Percentiles rank a stretch among this genome's conserved stretches.
phyloP scores from a whole-genome alignment of 1,140 invertebrate genomes.

The Agraylea sexmaculata region DNA sequence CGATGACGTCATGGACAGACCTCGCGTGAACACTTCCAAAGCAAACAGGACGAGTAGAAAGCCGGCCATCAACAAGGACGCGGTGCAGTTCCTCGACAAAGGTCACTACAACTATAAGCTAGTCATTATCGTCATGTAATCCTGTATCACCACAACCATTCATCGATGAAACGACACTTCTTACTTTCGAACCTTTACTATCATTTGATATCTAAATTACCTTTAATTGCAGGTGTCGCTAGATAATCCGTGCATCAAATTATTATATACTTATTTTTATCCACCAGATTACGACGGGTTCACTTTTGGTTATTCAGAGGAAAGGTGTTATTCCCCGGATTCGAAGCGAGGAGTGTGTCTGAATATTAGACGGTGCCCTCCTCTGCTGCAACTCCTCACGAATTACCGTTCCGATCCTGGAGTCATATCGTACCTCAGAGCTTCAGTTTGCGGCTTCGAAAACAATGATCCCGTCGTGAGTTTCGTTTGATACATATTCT shows the following conservation, averaged over 20 bases:
- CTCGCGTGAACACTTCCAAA: not conserved
- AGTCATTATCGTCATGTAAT: no score
- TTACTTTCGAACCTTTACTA: no score
- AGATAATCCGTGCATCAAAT: no score
- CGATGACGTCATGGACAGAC: not conserved
- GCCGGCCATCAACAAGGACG: conserved; percentile 10
- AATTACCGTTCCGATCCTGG: conserved; percentile 10
- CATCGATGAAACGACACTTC: no score
- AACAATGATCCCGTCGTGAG: conserved; percentile 17
- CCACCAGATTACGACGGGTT: conserved; percentile 11
- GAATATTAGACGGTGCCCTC: conserved; percentile 16
- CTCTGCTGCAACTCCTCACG: conserved; percentile 12
- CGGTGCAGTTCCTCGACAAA: conserved; percentile 14
- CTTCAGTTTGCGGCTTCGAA: conserved; percentile 18
- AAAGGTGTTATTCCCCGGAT: conserved; percentile 15
- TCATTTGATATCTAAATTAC: no score
- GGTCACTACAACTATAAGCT: no score
- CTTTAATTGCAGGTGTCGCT: no score
- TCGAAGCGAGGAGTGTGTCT: conserved; percentile 11
- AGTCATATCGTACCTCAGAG: conserved; percentile 11
- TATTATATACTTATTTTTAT: conserved; percentile 4
- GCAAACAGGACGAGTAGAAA: not conserved
- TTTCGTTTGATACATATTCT: conserved; percentile 3
- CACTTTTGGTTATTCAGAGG: conserved; percentile 15
- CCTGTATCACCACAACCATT: no score